Evolutionary conservation across 1,140 invertebrate genomes (phyloP).

Genomic region (Fopius arisanus): DNA sequence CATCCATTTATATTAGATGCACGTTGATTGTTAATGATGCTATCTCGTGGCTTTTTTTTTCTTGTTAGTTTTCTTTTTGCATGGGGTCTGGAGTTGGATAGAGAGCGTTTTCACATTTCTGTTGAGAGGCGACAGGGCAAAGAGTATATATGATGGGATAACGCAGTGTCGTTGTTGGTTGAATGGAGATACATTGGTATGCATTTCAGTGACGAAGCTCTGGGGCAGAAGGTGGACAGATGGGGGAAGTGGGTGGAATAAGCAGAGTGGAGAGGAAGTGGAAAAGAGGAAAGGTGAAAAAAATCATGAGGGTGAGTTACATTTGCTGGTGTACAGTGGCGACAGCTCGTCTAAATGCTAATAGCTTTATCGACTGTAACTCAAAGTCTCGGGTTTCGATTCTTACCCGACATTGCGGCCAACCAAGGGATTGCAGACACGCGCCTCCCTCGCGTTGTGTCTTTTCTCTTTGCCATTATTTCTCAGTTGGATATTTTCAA

Average conservation of each 20-base stretch:
- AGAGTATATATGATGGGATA: not conserved
- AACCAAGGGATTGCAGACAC: conserved; percentile 42
- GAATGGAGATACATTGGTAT: conserved; percentile 54
- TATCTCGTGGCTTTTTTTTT: not conserved
- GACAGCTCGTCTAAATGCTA: conserved; percentile 67
- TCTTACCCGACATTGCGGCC: conserved; percentile 34
- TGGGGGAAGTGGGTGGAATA: not conserved
- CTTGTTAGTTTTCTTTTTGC: not conserved
- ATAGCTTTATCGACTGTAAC: conserved; percentile 63
- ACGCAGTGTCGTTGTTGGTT: conserved; percentile 13
- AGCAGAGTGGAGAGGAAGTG: conserved; percentile 20
- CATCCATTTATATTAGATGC: not conserved
- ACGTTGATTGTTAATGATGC: not conserved
- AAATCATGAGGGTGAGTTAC: conserved; percentile 5
- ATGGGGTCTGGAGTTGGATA: not conserved
- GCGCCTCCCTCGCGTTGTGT: not conserved
- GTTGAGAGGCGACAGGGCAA: not conserved
- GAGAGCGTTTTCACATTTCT: conserved; percentile 3
- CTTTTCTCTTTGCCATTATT: not conserved
- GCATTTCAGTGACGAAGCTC: conserved; percentile 49
- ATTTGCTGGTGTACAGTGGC: conserved; percentile 36
- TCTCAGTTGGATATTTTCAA: conserved; percentile 45
- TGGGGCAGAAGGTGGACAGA: conserved; percentile 24
- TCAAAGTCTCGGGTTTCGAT: conserved; percentile 54
- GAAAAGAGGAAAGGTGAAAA: conserved; percentile 17